Conservation (phyloP, 2,888 invertebrate genomes). For the Eilema griseolum region DNA sequence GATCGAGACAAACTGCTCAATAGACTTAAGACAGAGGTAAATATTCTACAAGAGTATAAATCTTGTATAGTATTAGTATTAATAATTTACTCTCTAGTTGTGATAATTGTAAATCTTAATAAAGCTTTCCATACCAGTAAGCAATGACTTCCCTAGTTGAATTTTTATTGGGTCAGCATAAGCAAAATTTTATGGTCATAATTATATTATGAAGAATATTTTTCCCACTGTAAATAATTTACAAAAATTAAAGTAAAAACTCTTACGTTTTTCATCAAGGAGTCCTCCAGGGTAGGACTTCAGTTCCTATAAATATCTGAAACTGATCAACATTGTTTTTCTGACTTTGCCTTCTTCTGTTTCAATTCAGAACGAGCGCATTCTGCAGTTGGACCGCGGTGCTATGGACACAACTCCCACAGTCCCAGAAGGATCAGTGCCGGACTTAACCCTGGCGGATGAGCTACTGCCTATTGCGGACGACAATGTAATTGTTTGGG, state of each 20-base stretch:
- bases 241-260: not conserved
- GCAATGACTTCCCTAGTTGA: not conserved
- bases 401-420: conserved; percentile 49
- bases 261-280: not conserved
- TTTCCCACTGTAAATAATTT: no score
- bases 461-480: conserved; percentile 69
- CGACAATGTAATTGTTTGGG: conserved; percentile 84
- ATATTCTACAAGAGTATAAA: conserved; percentile 4
- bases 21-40: conserved; percentile 90
- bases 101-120: not conserved
- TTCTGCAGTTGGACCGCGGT: conserved; percentile 68
- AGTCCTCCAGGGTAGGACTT: not conserved
- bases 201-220: not conserved
- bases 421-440: conserved; percentile 52
- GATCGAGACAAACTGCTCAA: conserved; percentile 91
- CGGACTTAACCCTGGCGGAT: conserved; percentile 74
- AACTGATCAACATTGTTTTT: not conserved
- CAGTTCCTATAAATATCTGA: not conserved
- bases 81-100: not conserved
- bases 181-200: not conserved
- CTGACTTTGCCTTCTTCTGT: not conserved
- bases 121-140: not conserved
- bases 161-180: not conserved
- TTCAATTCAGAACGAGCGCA: conserved; percentile 72
- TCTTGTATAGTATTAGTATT: not conserved